Conservation (phyloP, 2,888 invertebrate genomes). For the Hybos culiciformis region DNA sequence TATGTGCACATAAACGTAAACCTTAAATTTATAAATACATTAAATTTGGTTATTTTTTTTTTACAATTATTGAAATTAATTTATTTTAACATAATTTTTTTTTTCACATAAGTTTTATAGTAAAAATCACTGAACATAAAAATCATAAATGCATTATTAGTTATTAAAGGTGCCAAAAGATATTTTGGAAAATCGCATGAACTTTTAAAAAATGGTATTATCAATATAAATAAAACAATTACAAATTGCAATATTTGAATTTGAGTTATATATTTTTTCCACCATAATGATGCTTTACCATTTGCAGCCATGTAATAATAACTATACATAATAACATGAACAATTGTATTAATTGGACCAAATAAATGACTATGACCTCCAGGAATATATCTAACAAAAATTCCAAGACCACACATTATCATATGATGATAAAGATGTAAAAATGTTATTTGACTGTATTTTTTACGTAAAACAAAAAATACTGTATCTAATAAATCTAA, state of each 20-base stretch:
- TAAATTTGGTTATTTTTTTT: no score
- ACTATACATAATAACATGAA: slow-evolving; percentile 65
- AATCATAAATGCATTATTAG: no score
- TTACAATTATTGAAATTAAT: no score
- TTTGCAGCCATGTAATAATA: slow-evolving; percentile 60
- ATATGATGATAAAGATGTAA: slow-evolving; percentile 59
- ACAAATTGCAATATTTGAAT: slow-evolving; percentile 61
- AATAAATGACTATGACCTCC: slow-evolving; percentile 52
- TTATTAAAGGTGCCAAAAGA: no score
- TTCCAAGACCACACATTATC: slow-evolving; percentile 53
- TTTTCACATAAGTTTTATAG: no score
- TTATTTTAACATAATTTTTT: no score
- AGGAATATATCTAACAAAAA: slow-evolving; percentile 41
- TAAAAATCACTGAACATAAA: no score
- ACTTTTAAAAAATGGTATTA: no score
- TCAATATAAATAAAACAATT: no score
- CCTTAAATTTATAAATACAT: no score
- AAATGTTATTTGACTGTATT: slow-evolving; percentile 50
- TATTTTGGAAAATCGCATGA: no score
- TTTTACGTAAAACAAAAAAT: slow-evolving; percentile 56
- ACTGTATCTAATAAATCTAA: slow-evolving; percentile 16
- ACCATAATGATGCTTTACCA: slow-evolving; percentile 55
- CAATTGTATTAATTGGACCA: slow-evolving; percentile 54
- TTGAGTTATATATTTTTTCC: slow-evolving; percentile 70
- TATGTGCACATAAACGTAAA: no score